A percentile compares a stretch with the other conserved stretches of the same genome.
Evolutionary conservation across 2,113 vertebrate species (phyloP).

Genomic region (Heliornis fulica): DNA sequence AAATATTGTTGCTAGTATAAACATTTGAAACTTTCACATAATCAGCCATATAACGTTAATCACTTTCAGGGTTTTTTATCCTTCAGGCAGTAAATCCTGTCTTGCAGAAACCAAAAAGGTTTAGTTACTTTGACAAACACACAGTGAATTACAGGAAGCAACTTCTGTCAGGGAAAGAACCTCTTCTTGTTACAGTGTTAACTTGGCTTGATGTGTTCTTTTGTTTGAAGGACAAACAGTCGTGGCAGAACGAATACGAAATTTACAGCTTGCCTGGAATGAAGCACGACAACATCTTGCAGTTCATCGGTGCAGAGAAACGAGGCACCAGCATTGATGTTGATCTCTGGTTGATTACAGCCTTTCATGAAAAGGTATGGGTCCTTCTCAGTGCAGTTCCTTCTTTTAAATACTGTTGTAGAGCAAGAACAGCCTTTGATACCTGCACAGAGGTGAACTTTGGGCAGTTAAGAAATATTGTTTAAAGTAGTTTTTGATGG

Average conservation of each 20-base stretch:
- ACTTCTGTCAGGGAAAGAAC: not conserved
- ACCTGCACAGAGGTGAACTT: accelerated
- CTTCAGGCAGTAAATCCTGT: not conserved
- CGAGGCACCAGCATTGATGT: constrained; percentile 91
- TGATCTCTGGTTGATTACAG: constrained; percentile 95
- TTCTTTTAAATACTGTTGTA: not conserved
- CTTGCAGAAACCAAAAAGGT: no score
- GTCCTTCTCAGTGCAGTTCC: accelerated
- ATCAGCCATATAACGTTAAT: not conserved
- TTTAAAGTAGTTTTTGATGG: accelerated
- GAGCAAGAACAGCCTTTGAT: not conserved
- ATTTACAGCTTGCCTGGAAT: constrained; percentile 93
- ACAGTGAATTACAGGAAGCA: not conserved
- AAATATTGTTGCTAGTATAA: not conserved
- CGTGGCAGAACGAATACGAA: constrained; percentile 99
- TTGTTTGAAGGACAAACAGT: constrained; percentile 88
- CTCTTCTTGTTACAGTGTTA: not conserved
- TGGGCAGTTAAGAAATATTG: accelerated
- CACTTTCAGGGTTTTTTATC: not conserved
- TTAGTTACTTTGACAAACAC: not conserved
- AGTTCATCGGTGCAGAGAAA: constrained; percentile 96
- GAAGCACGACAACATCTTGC: constrained; percentile 96
- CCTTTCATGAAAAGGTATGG: constrained; percentile 93
- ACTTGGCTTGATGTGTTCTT: not conserved
- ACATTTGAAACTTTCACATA: not conserved